A percentile compares a stretch with the other conserved stretches of the same genome.
These are phyloP conservation scores for Cryptoprocta ferox DNA, from an alignment of 2,797 vertebrate genomes.

Conservation along the genomic window DNA sequence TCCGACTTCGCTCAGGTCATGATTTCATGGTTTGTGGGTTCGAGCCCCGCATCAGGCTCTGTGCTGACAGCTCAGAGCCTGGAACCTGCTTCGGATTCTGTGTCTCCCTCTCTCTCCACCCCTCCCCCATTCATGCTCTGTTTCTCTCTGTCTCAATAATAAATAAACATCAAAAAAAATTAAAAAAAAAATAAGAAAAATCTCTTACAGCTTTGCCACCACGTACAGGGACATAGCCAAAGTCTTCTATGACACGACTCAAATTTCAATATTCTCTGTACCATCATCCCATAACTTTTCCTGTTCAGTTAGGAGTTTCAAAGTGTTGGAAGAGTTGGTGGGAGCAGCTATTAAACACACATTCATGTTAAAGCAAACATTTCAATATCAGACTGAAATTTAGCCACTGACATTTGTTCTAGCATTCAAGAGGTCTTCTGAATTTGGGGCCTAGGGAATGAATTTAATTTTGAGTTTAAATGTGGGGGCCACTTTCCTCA, in stretches of 20 bases:
- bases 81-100: too few relatives aligned
- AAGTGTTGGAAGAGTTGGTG: conserved; percentile 11
- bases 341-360: background rate
- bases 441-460: background rate
- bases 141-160: too few relatives aligned
- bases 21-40: too few relatives aligned
- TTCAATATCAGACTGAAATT: background rate
- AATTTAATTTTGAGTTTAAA: conserved; percentile 5
- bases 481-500: background rate
- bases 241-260: background rate
- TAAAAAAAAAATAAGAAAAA: background rate
- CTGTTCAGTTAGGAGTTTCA: conserved; percentile 26
- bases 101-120: too few relatives aligned
- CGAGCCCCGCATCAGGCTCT: too few relatives aligned
- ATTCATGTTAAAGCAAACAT: background rate
- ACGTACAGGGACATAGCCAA: background rate
- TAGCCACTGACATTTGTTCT: background rate
- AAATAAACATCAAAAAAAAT: too few relatives aligned
- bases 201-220: background rate
- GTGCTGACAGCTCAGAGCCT: too few relatives aligned
- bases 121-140: too few relatives aligned
- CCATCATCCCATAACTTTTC: background rate
- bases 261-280: background rate
- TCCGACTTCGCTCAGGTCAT: too few relatives aligned
- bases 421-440: background rate